These are phyloP conservation scores for Drosophila greeni DNA, from an alignment of 2,888 invertebrate species.

Conservation along the genomic window DNA sequence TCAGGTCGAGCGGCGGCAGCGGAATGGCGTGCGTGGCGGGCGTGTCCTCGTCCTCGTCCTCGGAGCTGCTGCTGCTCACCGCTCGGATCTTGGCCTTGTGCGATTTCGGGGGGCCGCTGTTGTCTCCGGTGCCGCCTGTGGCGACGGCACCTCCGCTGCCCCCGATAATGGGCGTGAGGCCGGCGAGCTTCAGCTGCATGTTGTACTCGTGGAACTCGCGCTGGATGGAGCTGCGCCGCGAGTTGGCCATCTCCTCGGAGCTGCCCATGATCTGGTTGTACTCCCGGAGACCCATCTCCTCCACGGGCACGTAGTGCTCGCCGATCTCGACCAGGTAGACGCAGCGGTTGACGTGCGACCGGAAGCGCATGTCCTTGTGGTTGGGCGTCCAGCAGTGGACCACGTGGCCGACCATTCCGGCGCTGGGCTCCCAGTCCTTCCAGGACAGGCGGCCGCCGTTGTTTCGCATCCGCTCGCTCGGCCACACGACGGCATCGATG, in stretches of 20 bases:
- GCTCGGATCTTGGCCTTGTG: constrained; percentile 67
- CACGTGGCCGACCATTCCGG: constrained; percentile 95
- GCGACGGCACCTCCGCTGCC: constrained; percentile 9
- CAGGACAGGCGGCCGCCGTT: constrained; percentile 93
- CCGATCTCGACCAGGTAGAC: constrained; percentile 95
- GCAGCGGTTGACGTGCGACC: constrained; percentile 95
- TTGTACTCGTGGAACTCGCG: constrained; percentile 67
- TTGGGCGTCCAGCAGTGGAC: constrained; percentile 97
- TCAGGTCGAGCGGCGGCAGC: constrained; percentile 43
- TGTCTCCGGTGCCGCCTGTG: not conserved
- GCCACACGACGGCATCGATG: constrained; percentile 95
- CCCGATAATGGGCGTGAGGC: constrained; percentile 64
- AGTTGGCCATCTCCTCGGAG: constrained; percentile 63
- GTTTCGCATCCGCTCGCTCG: constrained; percentile 91
- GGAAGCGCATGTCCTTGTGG: constrained; percentile 90
- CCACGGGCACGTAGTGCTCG: constrained; percentile 94
- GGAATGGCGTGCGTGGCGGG: constrained; percentile 4
- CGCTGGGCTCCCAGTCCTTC: constrained; percentile 93
- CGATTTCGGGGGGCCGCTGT: constrained; percentile 11
- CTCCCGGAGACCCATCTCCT: constrained; percentile 89
- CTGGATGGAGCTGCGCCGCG: constrained; percentile 71
- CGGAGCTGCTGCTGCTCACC: constrained; percentile 75
- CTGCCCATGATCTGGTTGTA: constrained; percentile 75
- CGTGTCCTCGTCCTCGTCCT: constrained; percentile 64
- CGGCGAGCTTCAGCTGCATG: constrained; percentile 62